A percentile compares a stretch with the other conserved stretches of the same genome.
phyloP scores from a whole-genome alignment of 2,797 vertebrate species.

The Cetoscarus ocellatus region DNA sequence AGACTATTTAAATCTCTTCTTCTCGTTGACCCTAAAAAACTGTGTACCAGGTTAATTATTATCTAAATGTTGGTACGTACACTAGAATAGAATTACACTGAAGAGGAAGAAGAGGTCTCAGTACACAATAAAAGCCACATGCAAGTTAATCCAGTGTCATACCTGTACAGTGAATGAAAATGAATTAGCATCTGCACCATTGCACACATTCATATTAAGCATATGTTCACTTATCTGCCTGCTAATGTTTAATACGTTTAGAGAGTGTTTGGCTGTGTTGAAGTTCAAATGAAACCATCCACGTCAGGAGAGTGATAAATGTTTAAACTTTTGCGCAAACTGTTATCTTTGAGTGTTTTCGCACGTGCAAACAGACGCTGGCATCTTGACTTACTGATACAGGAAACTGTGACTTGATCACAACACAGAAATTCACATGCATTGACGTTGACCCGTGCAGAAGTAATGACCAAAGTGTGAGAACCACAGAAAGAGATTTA shows the following conservation, averaged over 20 bases:
- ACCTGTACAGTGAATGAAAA: neutral
- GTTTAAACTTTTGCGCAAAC: conserved; percentile 2
- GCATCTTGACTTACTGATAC: conserved; percentile 5
- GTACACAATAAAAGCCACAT: neutral
- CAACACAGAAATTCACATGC: neutral
- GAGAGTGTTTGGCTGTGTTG: neutral
- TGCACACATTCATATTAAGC: neutral
- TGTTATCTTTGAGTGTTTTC: conserved; percentile 13
- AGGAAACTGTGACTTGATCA: conserved; percentile 18
- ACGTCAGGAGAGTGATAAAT: neutral
- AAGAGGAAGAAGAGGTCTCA: neutral
- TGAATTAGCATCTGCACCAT: neutral
- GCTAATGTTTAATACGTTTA: neutral
- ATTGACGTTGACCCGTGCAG: neutral
- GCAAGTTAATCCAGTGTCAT: neutral
- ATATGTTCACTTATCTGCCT: neutral
- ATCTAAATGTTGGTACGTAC: too few relatives aligned
- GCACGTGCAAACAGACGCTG: conserved; percentile 12
- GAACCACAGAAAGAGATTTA: conserved; percentile 8
- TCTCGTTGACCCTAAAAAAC: too few relatives aligned
- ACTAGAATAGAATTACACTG: too few relatives aligned
- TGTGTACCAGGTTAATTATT: too few relatives aligned
- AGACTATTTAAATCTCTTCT: too few relatives aligned
- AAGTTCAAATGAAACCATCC: neutral
- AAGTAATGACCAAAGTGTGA: neutral